Base-by-base conservation (phyloP, 1,140 invertebrate species). In the Bombus huntii region DNA sequence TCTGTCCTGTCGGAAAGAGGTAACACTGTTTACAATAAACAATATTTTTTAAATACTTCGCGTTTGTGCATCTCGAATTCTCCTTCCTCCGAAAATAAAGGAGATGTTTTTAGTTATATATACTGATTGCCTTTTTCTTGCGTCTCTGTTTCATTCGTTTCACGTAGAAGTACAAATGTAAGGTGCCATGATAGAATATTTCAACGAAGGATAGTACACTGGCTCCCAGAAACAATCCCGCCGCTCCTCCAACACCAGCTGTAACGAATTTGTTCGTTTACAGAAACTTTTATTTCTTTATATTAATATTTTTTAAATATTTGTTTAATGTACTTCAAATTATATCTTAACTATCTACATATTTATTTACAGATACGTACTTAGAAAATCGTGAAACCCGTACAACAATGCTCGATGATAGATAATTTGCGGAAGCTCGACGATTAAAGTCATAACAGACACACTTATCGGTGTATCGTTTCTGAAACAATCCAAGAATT, bases 201-300 rank as follows among this genome's bases (percentile, higher is more conserved):
- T 97, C 97, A 82, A 96, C 96, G 85, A 97, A 96, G 75, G 97
- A 97, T 25, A 97, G 93, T 0, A 97, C 96, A 86, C 97, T 97
- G 85, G 96, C 97, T 6, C 97, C 97, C 1, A 97, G 95, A 91
- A 97, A 97, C 3, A 97, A 92, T 3, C 97, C 97, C 1, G 96
- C 97, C 92, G 97, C 97, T 28, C 97, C 96, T 34, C 97, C 97
- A 31, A 97, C 96, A 22, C 96, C 96, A 89, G 97, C 97, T 97
- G 93, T 31, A 78, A 85, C 57, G 37, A 22, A 34, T 25, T 59
- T 66, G 2, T 68, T 65, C 5, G 3, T 13, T 39, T 31, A 53
- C 22, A 53, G 4, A 75, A 15, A 31, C 0, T n/a, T n/a, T 42
- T 18, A 42, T 42, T 42, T 42, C 1, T 66, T 66, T 66, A 34